Conservation (phyloP, 2,888 invertebrate species). For the Ganaspis brasiliensis region DNA sequence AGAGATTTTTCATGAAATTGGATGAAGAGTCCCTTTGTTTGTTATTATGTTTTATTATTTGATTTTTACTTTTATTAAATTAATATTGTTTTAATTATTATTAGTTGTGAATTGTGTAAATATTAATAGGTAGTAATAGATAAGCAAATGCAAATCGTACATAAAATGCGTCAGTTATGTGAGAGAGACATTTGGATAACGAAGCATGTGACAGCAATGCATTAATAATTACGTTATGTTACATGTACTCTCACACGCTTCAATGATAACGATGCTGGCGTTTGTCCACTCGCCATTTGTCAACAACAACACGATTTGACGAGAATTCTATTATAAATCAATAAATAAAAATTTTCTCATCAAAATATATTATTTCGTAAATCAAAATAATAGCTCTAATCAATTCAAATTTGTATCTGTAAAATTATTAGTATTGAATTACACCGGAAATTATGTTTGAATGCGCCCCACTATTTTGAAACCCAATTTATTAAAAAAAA, state of each 20-base stretch:
- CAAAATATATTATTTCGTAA: background rate
- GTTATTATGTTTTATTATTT: too few species aligned
- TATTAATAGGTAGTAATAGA: conserved; percentile 24
- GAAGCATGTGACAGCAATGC: conserved; percentile 27
- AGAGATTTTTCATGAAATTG: too few species aligned
- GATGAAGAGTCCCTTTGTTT: too few species aligned
- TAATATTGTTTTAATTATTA: too few species aligned
- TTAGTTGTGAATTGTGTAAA: conserved; percentile 4
- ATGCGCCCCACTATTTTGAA: too few species aligned
- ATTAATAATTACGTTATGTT: conserved; percentile 36
- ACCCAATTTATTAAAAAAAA: too few species aligned
- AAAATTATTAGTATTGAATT: too few species aligned
- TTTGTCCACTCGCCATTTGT: conserved; percentile 13
- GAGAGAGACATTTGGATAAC: conserved; percentile 15
- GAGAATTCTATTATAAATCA: background rate
- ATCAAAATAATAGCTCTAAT: background rate
- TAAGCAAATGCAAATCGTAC: conserved; percentile 1
- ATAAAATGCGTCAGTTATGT: conserved; percentile 22
- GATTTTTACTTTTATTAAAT: too few species aligned
- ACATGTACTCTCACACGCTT: conserved; percentile 28
- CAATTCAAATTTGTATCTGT: too few species aligned
- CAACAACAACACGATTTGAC: conserved; percentile 12
- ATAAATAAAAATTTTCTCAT: background rate
- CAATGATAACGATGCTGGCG: conserved; percentile 23
- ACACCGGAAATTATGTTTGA: too few species aligned